Conservation (phyloP, 2,113 vertebrate species). For the Turdus rufiventris region DNA sequence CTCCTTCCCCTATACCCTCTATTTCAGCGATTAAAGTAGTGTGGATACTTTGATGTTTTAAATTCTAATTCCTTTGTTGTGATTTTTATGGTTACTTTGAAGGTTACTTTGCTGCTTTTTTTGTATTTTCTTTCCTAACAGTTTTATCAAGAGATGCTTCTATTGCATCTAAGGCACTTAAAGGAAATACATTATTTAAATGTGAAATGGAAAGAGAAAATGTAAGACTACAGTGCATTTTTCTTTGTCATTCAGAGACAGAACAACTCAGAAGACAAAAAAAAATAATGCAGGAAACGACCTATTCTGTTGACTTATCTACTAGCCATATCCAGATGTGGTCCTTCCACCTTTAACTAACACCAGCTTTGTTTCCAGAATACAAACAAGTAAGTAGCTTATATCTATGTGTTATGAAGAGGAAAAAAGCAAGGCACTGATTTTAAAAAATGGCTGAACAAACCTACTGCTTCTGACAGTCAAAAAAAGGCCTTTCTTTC, state of each 20-base stretch:
- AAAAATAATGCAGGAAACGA: not conserved
- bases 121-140: constrained; percentile 48
- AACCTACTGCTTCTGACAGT: not conserved
- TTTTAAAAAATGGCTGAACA: constrained; percentile 17
- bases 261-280: not conserved
- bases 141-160: constrained; percentile 39
- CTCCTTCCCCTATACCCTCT: not conserved
- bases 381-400: not conserved
- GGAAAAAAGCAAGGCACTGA: not conserved
- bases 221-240: not conserved
- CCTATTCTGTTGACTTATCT: not conserved
- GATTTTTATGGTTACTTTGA: constrained; percentile 63
- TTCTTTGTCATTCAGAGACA: constrained; percentile 19
- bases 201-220: constrained; percentile 33
- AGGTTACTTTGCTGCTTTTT: constrained; percentile 54
- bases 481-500: not conserved
- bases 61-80: constrained; percentile 62
- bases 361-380: constrained; percentile 10
- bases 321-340: not conserved
- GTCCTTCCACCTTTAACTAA: not conserved
- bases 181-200: constrained; percentile 46
- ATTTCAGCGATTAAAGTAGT: constrained; percentile 31
- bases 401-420: not conserved
- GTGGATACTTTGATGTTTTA: constrained; percentile 59
- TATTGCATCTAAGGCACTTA: constrained; percentile 21